Percentiles rank a stretch among this genome's conserved stretches.
phyloP scores from a whole-genome alignment of 2,113 vertebrate species.

The Sceloporus undulatus region DNA sequence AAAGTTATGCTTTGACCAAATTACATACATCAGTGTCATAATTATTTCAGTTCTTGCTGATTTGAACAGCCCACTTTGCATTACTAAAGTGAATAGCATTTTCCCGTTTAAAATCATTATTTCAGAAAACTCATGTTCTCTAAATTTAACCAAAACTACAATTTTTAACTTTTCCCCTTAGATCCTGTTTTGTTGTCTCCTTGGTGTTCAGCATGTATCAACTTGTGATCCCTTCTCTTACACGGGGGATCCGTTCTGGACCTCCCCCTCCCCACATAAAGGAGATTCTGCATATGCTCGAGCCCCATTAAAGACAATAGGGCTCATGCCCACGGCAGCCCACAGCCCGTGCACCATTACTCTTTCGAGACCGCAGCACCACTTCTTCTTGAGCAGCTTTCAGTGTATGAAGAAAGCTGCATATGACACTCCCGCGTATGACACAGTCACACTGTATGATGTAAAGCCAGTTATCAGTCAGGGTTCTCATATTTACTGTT shows the following conservation, averaged over 20 bases:
- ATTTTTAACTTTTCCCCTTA: slow-evolving; percentile 25
- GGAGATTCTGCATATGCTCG: no score
- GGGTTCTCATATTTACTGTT: not conserved
- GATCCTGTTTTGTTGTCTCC: not conserved
- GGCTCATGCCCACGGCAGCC: no score
- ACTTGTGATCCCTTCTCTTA: no score
- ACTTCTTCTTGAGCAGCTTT: no score
- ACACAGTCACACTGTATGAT: not conserved
- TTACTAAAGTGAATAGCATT: slow-evolving; percentile 26
- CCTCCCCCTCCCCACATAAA: no score
- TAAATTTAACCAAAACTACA: slow-evolving; percentile 32
- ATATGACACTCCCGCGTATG: no score
- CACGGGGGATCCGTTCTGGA: no score
- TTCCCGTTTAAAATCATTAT: slow-evolving; percentile 25
- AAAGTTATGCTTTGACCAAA: slow-evolving; percentile 37
- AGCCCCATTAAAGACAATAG: no score
- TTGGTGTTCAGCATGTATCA: not conserved
- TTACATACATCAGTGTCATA: slow-evolving; percentile 22
- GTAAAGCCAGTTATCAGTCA: not conserved
- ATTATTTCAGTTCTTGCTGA: slow-evolving; percentile 38
- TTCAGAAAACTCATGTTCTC: slow-evolving; percentile 48
- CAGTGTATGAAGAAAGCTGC: no score
- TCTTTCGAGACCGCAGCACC: no score
- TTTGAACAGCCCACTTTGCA: slow-evolving; percentile 43
- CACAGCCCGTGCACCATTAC: no score